These are phyloP conservation scores for Rhinogobius similis DNA, from an alignment of 2,113 vertebrate genomes.

Conservation along the genomic window DNA sequence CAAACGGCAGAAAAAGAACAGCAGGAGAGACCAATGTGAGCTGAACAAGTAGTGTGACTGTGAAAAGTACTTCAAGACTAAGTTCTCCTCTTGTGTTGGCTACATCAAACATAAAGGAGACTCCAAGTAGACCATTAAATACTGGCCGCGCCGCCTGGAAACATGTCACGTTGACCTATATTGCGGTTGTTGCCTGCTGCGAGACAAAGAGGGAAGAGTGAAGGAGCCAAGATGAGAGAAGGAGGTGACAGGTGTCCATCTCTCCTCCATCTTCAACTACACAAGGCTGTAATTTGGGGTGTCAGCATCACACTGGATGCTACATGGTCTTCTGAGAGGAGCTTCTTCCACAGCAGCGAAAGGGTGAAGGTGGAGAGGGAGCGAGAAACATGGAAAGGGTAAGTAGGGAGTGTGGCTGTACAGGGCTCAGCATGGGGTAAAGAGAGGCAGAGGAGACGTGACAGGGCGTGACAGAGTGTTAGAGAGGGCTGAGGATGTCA, in stretches of 20 bases:
- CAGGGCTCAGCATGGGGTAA: conserved; percentile 25
- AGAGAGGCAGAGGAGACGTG: conserved; percentile 45
- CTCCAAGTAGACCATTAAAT: conserved; percentile 32
- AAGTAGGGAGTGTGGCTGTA: conserved; percentile 12
- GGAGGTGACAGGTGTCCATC: conserved; percentile 72
- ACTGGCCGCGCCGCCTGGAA: conserved; percentile 23
- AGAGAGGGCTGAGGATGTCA: conserved; percentile 17
- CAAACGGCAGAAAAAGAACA: conserved; percentile 36
- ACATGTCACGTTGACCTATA: conserved; percentile 57
- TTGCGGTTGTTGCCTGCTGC: conserved; percentile 33
- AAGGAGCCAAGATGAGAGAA: conserved; percentile 43
- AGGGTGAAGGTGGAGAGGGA: conserved; percentile 40
- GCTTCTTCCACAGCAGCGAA: conserved; percentile 52
- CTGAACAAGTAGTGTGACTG: conserved; percentile 29
- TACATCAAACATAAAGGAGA: conserved; percentile 32
- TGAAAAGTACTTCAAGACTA: conserved; percentile 35
- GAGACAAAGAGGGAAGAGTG: conserved; percentile 20
- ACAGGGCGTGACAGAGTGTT: conserved; percentile 34
- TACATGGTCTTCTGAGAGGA: conserved; percentile 61
- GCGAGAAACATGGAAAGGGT: conserved; percentile 41
- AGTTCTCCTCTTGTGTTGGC: conserved; percentile 13
- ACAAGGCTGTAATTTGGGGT: conserved; percentile 74
- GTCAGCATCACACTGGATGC: conserved; percentile 64
- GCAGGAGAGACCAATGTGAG: conserved; percentile 31
- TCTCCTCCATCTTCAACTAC: conserved; percentile 55